A percentile compares a stretch with the other conserved stretches of the same genome.
phyloP scores from a whole-genome alignment of 1,140 invertebrate species.

The Oreohelix idahoensis region DNA sequence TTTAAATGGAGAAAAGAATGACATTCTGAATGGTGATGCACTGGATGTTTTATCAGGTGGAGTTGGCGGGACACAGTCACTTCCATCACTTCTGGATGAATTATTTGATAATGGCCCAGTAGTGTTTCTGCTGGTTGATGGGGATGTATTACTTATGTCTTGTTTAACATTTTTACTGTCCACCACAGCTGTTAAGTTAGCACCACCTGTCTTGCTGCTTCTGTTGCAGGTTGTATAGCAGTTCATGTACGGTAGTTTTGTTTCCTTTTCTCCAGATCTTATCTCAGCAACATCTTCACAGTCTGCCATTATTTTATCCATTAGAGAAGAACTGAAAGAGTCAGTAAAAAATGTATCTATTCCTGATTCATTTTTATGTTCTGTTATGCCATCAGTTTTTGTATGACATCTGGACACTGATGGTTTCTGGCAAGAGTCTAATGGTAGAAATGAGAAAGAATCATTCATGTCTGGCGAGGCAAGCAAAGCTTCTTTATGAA shows the following conservation, averaged over 20 bases:
- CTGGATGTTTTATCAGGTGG: conserved; percentile 50
- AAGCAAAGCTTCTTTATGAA: neutral
- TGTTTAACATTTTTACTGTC: neutral
- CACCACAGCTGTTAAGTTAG: neutral
- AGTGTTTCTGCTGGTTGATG: neutral
- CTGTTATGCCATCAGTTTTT: neutral
- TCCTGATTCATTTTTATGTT: neutral
- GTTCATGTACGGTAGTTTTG: neutral
- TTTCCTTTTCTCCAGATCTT: neutral
- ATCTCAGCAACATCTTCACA: conserved; percentile 4
- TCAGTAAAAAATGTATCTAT: conserved; percentile 43
- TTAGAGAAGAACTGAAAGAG: conserved; percentile 58
- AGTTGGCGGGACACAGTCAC: conserved; percentile 65
- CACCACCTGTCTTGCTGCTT: neutral
- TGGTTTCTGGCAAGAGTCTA: neutral
- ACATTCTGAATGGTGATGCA: conserved; percentile 15
- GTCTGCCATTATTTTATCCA: conserved; percentile 54
- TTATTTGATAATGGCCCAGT: neutral
- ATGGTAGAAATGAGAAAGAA: neutral
- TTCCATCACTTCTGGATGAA: conserved; percentile 40
- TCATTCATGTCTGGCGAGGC: neutral
- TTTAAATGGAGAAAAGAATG: conserved; percentile 11
- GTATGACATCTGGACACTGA: no score
- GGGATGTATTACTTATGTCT: neutral
- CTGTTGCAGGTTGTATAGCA: neutral